Conservation (phyloP, 2,113 vertebrate species). For the Sinosuthora webbiana region DNA sequence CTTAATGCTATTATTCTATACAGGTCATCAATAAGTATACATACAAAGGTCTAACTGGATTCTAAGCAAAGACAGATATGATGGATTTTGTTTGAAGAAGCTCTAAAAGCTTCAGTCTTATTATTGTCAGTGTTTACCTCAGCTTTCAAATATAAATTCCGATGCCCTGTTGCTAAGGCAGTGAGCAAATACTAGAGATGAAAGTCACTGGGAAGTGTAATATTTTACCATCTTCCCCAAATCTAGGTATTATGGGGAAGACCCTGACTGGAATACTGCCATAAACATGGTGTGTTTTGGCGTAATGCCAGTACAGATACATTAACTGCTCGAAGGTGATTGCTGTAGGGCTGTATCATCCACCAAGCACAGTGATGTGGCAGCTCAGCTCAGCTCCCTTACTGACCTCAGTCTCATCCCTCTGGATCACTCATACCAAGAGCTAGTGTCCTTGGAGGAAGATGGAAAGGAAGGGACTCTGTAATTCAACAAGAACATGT, state of each 20-base stretch:
- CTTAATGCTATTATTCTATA: background rate
- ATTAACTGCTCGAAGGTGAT: background rate
- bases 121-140: background rate
- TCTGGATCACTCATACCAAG: background rate
- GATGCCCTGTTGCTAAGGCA: background rate
- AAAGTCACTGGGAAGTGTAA: background rate
- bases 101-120: background rate
- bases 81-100: background rate
- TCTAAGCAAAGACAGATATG: background rate
- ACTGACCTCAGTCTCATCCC: background rate
- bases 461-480: background rate
- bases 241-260: background rate
- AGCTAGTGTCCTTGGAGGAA: background rate
- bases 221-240: background rate
- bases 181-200: background rate
- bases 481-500: background rate
- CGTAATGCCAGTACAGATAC: background rate
- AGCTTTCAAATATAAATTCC: background rate
- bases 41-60: background rate
- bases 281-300: background rate
- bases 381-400: background rate
- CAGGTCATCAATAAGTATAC: background rate
- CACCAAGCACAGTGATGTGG: no score
- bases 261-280: background rate
- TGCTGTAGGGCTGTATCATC: background rate